Conservation (phyloP, 2,797 vertebrate species). For the Pyrocephalus nanus region DNA sequence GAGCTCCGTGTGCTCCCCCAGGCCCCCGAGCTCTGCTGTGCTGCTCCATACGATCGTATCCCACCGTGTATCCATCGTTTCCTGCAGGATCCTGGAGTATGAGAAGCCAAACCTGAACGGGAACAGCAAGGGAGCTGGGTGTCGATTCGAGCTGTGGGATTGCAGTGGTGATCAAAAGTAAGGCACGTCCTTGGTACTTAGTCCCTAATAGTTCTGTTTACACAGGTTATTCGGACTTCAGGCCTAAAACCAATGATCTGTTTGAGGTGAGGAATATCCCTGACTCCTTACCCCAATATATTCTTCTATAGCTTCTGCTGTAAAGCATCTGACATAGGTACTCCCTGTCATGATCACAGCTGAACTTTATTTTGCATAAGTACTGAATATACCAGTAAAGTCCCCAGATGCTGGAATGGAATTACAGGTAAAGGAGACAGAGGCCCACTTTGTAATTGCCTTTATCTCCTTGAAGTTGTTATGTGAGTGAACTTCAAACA, state of each 20-base stretch:
- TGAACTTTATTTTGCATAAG: neutral
- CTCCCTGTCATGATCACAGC: neutral
- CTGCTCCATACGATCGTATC: rapidly evolving
- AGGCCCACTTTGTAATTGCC: neutral
- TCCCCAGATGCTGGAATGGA: neutral
- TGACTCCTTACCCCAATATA: neutral
- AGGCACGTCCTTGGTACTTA: neutral
- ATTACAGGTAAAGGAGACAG: neutral
- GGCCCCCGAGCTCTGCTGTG: rapidly evolving
- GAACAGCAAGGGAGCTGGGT: slow-evolving; percentile 76
- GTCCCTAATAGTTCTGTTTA: neutral
- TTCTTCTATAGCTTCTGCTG: neutral
- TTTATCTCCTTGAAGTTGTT: neutral
- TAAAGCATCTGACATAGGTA: neutral
- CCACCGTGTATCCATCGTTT: neutral
- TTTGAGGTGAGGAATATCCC: neutral
- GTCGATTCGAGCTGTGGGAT: slow-evolving; percentile 95
- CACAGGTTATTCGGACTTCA: neutral
- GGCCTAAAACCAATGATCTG: neutral
- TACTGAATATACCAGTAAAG: neutral
- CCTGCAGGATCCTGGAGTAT: slow-evolving; percentile 91
- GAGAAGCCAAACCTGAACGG: slow-evolving; percentile 82
- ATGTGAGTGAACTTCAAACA: neutral
- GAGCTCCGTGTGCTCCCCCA: neutral
- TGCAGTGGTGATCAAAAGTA: slow-evolving; percentile 94